A percentile compares a stretch with the other conserved stretches of the same genome.
Evolutionary conservation across 1,140 invertebrate species (phyloP).

Genomic region (Gonioctena quinquepunctata): DNA sequence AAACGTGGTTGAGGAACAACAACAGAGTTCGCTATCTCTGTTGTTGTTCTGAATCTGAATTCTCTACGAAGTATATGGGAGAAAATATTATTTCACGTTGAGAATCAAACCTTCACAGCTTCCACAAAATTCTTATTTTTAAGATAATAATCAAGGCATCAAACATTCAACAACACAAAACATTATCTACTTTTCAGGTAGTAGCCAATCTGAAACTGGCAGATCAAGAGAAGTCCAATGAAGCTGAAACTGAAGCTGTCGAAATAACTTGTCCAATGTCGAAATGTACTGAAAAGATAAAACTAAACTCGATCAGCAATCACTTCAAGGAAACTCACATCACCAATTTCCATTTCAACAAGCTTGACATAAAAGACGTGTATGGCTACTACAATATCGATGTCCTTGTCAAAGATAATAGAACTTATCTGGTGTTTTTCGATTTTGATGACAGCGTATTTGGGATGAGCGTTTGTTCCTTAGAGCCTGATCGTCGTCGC

Average conservation of each 20-base stretch:
- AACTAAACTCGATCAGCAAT: slow-evolving; percentile 1
- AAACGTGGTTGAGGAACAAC: too few species aligned
- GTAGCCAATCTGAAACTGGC: slow-evolving; percentile 2
- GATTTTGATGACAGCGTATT: slow-evolving; percentile 1
- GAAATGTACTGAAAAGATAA: slow-evolving; percentile 1
- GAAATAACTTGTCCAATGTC: slow-evolving; percentile 10
- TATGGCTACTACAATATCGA: slow-evolving; percentile 6
- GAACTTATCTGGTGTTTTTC: slow-evolving; percentile 12
- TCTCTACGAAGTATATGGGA: too few species aligned
- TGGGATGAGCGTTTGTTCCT: not conserved
- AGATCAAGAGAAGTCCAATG: not conserved
- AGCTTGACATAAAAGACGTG: not conserved
- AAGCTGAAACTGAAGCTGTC: not conserved
- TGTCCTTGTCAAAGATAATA: slow-evolving; percentile 1
- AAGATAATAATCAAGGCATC: too few species aligned
- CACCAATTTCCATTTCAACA: slow-evolving; percentile 15
- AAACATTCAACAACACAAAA: too few species aligned
- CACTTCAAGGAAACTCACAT: slow-evolving; percentile 17
- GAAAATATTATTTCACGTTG: too few species aligned
- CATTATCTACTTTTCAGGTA: not conserved
- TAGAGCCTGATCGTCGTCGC: not conserved
- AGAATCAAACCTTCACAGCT: not conserved
- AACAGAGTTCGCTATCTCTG: too few species aligned
- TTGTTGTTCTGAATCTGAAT: too few species aligned
- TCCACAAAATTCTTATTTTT: not conserved